A percentile compares a stretch with the other conserved stretches of the same genome.
Conservation (phyloP, 2,113 vertebrate species). For the Neotragus moschatus region DNA sequence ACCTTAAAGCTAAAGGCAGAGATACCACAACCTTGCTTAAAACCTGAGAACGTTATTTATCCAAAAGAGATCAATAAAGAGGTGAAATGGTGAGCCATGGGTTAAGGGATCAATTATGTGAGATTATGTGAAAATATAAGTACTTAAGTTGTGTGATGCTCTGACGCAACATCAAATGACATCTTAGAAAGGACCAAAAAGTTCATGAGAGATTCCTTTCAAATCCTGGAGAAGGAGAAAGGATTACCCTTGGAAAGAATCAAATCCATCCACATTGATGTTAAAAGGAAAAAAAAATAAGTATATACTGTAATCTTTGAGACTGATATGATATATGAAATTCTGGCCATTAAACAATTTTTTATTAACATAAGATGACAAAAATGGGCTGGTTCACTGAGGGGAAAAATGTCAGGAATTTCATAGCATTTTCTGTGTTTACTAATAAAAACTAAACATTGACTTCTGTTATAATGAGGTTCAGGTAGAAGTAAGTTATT, state of each 20-base stretch:
- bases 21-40: neutral
- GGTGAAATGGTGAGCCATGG: neutral
- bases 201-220: neutral
- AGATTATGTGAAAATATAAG: neutral
- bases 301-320: neutral
- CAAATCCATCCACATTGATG: neutral
- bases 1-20: neutral
- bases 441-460: neutral
- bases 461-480: neutral
- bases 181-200: neutral
- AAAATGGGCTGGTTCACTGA: neutral
- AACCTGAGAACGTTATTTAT: neutral
- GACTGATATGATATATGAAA: neutral
- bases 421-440: neutral
- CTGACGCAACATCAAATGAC: neutral
- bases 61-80: neutral
- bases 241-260: neutral
- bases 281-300: neutral
- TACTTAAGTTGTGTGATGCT: neutral
- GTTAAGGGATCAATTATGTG: neutral
- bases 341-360: neutral
- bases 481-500: neutral
- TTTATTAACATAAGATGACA: neutral
- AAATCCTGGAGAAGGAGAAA: neutral
- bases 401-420: neutral